Evolutionary conservation across 2,888 invertebrate genomes (phyloP).

Genomic region (Heliconius sara): DNA sequence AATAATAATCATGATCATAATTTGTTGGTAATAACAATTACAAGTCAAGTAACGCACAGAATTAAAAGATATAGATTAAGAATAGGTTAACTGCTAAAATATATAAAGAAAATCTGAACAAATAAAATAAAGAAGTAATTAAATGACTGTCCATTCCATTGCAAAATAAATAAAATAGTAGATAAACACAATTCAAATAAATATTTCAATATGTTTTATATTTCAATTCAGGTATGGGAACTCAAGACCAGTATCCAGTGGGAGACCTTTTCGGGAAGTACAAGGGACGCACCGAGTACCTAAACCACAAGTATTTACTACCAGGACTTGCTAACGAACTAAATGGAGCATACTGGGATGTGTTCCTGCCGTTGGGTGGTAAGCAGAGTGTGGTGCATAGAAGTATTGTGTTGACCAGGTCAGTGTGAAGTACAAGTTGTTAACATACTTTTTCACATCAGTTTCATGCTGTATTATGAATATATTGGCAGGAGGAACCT

Average conservation of each 20-base stretch:
- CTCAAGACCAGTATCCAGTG: conserved; percentile 94
- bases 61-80: too few species aligned
- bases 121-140: too few species aligned
- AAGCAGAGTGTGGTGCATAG: conserved; percentile 90
- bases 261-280: conserved; percentile 96
- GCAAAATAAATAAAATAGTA: too few species aligned
- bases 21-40: too few species aligned
- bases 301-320: conserved; percentile 87
- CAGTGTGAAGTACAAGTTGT: not conserved
- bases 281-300: conserved; percentile 87
- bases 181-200: too few species aligned
- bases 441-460: not conserved
- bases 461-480: not conserved
- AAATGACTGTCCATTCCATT: too few species aligned
- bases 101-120: too few species aligned
- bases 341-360: conserved; percentile 91
- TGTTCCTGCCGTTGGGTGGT: conserved; percentile 93
- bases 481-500: not conserved
- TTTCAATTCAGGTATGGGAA: conserved; percentile 85
- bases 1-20: too few species aligned
- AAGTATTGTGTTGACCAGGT: conserved; percentile 91
- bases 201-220: not conserved
- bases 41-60: too few species aligned
- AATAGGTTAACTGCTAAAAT: too few species aligned
- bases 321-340: conserved; percentile 89